A percentile compares a stretch with the other conserved stretches of the same genome.
Conservation (phyloP, 30 jellyfish, hydroid and myxozoan species). For the Catostylus mosaicus region DNA sequence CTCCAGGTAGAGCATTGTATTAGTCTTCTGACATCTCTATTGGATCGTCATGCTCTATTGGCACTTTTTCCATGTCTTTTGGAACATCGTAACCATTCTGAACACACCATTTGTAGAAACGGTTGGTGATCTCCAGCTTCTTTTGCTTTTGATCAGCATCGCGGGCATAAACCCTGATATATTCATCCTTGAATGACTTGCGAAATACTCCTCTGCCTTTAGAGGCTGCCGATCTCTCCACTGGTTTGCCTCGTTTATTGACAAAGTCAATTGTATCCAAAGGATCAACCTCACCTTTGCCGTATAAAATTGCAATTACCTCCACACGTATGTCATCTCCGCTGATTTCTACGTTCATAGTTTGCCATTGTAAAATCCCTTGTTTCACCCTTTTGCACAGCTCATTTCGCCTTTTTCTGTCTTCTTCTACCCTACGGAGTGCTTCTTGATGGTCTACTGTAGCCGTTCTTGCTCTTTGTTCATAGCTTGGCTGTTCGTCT, state of each 20-base stretch:
- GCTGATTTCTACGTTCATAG: background rate
- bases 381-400: constrained; percentile 4
- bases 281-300: constrained; percentile 32
- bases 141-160: constrained; percentile 4
- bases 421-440: background rate
- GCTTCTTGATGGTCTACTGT: background rate
- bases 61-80: constrained; percentile 43
- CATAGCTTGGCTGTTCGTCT: background rate
- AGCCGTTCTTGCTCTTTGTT: background rate
- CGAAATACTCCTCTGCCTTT: background rate
- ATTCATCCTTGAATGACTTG: constrained; percentile 20
- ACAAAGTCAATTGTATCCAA: constrained; percentile 42
- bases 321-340: constrained; percentile 39
- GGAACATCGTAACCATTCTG: constrained; percentile 26
- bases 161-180: constrained; percentile 44
- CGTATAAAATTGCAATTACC: constrained; percentile 23
- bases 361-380: background rate
- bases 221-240: background rate
- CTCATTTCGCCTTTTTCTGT: background rate
- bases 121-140: constrained; percentile 21
- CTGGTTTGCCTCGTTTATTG: constrained; percentile 35
- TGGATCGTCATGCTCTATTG: constrained; percentile 34
- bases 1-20: too few relatives aligned
- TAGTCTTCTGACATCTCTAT: background rate
- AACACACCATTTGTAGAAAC: constrained; percentile 42